A percentile compares a stretch with the other conserved stretches of the same genome.
These are phyloP conservation scores for Synanthedon tipuliformis DNA, from an alignment of 2,888 invertebrate genomes.

Conservation along the genomic window DNA sequence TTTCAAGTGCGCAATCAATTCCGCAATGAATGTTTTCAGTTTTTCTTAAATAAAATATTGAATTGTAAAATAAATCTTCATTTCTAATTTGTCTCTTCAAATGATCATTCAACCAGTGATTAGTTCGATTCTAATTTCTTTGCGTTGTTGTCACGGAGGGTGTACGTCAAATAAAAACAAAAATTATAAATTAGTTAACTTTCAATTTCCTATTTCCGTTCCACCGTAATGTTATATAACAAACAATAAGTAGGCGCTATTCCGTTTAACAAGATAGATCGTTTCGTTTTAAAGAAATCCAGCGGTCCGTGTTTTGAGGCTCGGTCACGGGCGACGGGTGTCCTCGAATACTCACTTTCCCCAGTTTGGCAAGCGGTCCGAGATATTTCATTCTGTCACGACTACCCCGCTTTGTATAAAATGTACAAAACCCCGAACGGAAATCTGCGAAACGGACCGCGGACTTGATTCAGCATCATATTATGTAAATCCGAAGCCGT, in stretches of 20 bases:
- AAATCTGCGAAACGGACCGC: constrained; percentile 13
- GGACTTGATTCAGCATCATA: not conserved
- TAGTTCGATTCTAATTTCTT: too few relatives aligned
- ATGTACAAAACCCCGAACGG: constrained; percentile 11
- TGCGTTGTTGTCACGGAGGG: too few relatives aligned
- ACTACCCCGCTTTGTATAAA: constrained; percentile 12
- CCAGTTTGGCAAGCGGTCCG: constrained; percentile 30
- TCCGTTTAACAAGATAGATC: not conserved
- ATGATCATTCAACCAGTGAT: too few relatives aligned
- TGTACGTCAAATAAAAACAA: too few relatives aligned
- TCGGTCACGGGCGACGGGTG: constrained; percentile 32
- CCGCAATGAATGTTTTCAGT: too few relatives aligned
- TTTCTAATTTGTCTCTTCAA: too few relatives aligned
- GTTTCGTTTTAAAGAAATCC: not conserved
- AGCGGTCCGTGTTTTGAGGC: constrained; percentile 7
- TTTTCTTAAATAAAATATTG: too few relatives aligned
- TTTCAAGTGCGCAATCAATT: too few relatives aligned
- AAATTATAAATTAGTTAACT: not conserved
- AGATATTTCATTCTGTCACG: constrained; percentile 26
- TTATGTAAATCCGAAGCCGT: not conserved
- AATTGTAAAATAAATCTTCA: too few relatives aligned
- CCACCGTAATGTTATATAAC: not conserved
- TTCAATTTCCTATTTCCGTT: not conserved
- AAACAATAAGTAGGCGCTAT: not conserved
- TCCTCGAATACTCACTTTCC: constrained; percentile 42